Conservation (phyloP, 2,113 vertebrate genomes). For the Platichthys stellatus region DNA sequence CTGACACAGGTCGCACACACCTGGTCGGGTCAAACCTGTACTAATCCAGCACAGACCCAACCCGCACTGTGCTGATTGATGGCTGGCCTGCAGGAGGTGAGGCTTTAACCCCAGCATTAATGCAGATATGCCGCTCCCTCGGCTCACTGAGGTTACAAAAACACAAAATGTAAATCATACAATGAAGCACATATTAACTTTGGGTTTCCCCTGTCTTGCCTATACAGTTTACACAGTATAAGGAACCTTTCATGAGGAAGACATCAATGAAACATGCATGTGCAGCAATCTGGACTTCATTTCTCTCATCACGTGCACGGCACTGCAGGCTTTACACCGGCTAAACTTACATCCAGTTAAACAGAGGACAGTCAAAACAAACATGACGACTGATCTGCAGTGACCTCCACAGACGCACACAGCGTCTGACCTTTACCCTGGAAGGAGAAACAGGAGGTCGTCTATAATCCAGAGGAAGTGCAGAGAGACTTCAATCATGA, state of each 20-base stretch:
- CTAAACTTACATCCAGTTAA: conserved; percentile 52
- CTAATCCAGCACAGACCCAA: conserved; percentile 55
- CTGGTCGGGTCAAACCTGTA: conserved; percentile 60
- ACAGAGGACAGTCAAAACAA: conserved; percentile 63
- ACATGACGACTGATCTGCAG: conserved; percentile 39
- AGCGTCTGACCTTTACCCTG: conserved; percentile 42
- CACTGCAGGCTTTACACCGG: conserved; percentile 29
- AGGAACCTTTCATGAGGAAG: conserved; percentile 26
- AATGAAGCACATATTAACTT: conserved; percentile 28
- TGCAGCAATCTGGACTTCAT: conserved; percentile 46
- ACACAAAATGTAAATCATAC: conserved; percentile 38
- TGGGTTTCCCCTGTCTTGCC: conserved; percentile 16
- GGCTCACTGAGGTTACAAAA: conserved; percentile 54
- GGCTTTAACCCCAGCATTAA: conserved; percentile 46
- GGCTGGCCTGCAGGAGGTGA: conserved; percentile 47
- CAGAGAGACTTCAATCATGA: conserved; percentile 42
- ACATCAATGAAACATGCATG: conserved; percentile 45
- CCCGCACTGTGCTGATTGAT: conserved; percentile 52
- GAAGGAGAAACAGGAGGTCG: conserved; percentile 23
- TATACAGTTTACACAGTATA: conserved; percentile 20
- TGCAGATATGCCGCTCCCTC: conserved; percentile 19
- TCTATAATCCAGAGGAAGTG: conserved; percentile 47
- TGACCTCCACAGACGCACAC: conserved; percentile 36
- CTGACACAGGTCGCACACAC: conserved; percentile 59
- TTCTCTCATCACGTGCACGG: conserved; percentile 24